phyloP scores from a whole-genome alignment of 2,113 vertebrate species.

The Tragelaphus imberbis region DNA sequence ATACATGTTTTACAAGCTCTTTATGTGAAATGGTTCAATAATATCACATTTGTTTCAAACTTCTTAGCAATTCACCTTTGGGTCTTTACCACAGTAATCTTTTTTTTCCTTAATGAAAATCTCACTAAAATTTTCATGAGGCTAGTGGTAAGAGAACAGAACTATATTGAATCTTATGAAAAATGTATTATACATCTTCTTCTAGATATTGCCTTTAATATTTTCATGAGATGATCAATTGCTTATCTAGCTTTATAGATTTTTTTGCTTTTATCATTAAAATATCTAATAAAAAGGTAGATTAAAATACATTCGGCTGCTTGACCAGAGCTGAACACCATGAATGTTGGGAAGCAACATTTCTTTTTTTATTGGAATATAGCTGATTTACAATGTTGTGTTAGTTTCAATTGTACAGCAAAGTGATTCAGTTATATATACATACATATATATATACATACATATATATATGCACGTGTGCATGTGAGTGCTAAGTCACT shows the following conservation, averaged over 20 bases:
- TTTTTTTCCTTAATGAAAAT: conserved; percentile 62
- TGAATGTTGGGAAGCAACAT: neutral
- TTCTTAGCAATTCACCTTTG: conserved; percentile 56
- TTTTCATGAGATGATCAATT: neutral
- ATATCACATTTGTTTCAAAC: conserved; percentile 56
- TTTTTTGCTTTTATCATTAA: conserved; percentile 21
- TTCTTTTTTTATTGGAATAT: neutral
- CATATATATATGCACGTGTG: fast-evolving
- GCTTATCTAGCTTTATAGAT: neutral
- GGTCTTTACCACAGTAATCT: conserved; percentile 47
- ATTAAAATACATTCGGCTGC: conserved; percentile 41
- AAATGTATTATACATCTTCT: neutral
- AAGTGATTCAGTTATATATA: neutral
- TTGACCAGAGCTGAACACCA: neutral
- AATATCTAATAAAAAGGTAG: conserved; percentile 7
- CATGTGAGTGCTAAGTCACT: neutral
- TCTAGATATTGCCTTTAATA: conserved; percentile 33
- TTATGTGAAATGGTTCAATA: conserved; percentile 50
- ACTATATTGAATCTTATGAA: conserved; percentile 27
- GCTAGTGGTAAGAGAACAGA: conserved; percentile 30
- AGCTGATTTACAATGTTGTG: neutral
- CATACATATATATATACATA: neutral
- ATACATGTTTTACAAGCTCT: conserved; percentile 46
- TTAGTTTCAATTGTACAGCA: neutral
- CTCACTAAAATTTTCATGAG: conserved; percentile 65